phyloP scores from a whole-genome alignment of 2,888 invertebrate species.

The Lydus trimaculatus region DNA sequence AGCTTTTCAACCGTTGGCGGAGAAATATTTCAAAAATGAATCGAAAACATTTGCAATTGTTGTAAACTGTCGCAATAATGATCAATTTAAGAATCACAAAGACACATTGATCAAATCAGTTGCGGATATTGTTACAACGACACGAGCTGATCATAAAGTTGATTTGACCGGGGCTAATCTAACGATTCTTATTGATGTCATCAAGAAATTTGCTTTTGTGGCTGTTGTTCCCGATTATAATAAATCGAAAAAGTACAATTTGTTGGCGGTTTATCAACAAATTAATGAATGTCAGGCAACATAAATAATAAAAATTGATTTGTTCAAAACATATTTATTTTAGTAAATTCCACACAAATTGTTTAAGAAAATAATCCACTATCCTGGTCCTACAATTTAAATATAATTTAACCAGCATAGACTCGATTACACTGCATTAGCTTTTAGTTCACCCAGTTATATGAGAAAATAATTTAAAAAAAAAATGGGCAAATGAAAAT shows the following conservation, averaged over 20 bases:
- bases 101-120: constrained; percentile 76
- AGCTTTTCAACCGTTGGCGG: constrained; percentile 67
- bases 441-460: constrained; percentile 38
- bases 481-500: constrained; percentile 23
- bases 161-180: constrained; percentile 80
- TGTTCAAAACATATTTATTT: constrained; percentile 41
- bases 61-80: constrained; percentile 82
- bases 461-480: constrained; percentile 25
- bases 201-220: constrained; percentile 80
- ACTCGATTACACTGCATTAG: constrained; percentile 44
- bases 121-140: constrained; percentile 73
- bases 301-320: constrained; percentile 13
- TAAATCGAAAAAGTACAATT: constrained; percentile 26
- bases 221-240: constrained; percentile 74
- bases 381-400: constrained; percentile 42
- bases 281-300: not conserved
- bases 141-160: constrained; percentile 77
- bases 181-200: constrained; percentile 83
- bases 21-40: constrained; percentile 76
- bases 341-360: constrained; percentile 48
- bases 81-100: constrained; percentile 66
- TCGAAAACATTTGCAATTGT: constrained; percentile 78
- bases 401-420: constrained; percentile 41
- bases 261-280: constrained; percentile 17
- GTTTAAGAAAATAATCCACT: constrained; percentile 48